Percentiles rank a stretch among this genome's conserved stretches.
Evolutionary conservation across 1,140 invertebrate species (phyloP).

Genomic region (Holotrichia oblita): DNA sequence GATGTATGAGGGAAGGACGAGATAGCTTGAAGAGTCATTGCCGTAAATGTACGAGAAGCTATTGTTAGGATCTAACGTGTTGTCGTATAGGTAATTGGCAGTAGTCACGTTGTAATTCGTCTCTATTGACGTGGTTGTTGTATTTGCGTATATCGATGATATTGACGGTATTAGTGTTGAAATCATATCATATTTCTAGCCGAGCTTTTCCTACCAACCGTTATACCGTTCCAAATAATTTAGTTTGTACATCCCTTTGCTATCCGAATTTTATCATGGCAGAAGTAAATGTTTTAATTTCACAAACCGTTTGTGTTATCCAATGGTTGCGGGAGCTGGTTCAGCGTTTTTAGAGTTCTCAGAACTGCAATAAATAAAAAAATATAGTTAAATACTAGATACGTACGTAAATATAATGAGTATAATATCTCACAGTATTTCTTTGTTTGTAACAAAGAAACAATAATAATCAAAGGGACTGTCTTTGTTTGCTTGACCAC

Average conservation of each 20-base stretch:
- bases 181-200: constrained; percentile 53
- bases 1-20: constrained; percentile 81
- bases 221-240: constrained; percentile 7
- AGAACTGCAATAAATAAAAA: neutral
- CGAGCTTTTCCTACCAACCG: constrained; percentile 22
- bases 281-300: neutral
- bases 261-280: neutral
- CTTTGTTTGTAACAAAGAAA: too few species aligned
- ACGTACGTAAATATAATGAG: too few species aligned
- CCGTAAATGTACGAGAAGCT: constrained; percentile 50
- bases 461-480: too few species aligned
- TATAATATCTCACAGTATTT: too few species aligned
- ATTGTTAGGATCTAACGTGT: constrained; percentile 46
- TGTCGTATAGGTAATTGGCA: constrained; percentile 51
- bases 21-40: constrained; percentile 49
- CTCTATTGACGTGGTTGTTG: constrained; percentile 48
- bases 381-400: neutral
- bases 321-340: neutral
- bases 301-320: constrained; percentile 32
- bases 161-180: constrained; percentile 49
- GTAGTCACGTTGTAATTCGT: constrained; percentile 49
- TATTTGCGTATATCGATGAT: constrained; percentile 45
- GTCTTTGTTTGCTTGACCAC: too few species aligned
- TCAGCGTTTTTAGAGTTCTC: neutral
- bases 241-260: neutral